Base-by-base conservation (phyloP, 2,797 vertebrate species). In the Anguilla pacifica region DNA sequence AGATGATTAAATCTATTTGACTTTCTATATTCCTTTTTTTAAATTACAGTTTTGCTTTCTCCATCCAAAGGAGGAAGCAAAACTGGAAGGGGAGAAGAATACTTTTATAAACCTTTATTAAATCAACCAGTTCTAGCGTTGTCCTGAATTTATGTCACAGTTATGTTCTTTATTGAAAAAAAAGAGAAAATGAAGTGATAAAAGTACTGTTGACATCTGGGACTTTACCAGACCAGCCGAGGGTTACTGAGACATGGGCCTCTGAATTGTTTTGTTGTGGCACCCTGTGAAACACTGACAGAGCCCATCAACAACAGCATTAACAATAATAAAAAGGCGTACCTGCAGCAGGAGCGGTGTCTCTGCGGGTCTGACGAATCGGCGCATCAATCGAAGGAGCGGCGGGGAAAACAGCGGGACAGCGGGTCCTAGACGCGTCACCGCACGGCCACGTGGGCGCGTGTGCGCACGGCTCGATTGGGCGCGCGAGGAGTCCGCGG, bases 11-110 rank as follows among this genome's bases (percentile, higher is more conserved):
- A 53, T 53, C n/a, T 55, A 28, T 53, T 83, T 7, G 31, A 51
- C 39, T 83, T 39, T 15, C 31, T 5, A 35, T 17, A 31, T 77
- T 46, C 15, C 43, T 49, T 81, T 81, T 81, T 17, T 13, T 49
- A 49, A 81, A 81, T 81, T 81, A 49, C 77, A 81, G 5, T 81
- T 46, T 81, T 81, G 72, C 4, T 81, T 49, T 49, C 77, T 81
- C n/a, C 19, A 19, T 46, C 7, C 19, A 0, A 25, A 46, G 35
- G 1, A 19, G 13, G 10, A 25, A 17, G 35, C 31, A 13, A 72
- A 43, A 79, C 11, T 19, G 17, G 25, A 17, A 39, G 28, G 70
- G 43, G 77, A 35, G 11, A 35, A 74, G 64, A 70, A n/a, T 70
- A n/a, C n/a, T 70, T 70, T 70, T 28, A 70, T 28, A 2, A 28